These are phyloP conservation scores for Cydia strobilella DNA, from an alignment of 1,140 invertebrate genomes.

Conservation along the genomic window DNA sequence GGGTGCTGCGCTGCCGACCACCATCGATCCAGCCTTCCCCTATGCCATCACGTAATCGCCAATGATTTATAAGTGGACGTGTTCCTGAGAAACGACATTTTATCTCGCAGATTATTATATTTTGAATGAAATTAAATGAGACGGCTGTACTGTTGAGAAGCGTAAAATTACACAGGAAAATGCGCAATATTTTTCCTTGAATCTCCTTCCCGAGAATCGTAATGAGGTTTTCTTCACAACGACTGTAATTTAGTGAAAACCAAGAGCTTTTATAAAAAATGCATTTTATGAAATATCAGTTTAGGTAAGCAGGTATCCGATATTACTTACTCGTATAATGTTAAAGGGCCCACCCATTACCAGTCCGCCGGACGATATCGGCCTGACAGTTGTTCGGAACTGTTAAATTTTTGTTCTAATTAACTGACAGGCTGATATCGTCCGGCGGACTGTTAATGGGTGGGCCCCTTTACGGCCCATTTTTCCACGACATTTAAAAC, in stretches of 20 bases:
- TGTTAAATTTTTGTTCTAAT: no score
- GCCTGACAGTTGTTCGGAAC: no score
- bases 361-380: no score
- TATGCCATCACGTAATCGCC: slow-evolving; percentile 30
- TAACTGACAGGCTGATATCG: no score
- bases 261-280: no score
- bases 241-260: neutral
- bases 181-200: slow-evolving; percentile 1
- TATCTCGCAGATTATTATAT: slow-evolving; percentile 27
- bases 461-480: no score
- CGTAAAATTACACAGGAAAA: slow-evolving; percentile 22
- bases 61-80: slow-evolving; percentile 26
- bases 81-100: slow-evolving; percentile 24
- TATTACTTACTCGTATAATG: no score
- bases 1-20: slow-evolving; percentile 55
- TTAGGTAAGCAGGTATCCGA: no score
- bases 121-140: slow-evolving; percentile 27
- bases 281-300: no score
- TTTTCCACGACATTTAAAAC: no score
- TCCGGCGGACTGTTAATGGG: no score
- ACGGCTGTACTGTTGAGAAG: slow-evolving; percentile 4
- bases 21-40: slow-evolving; percentile 67
- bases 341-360: no score
- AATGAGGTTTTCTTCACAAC: slow-evolving; percentile 3
- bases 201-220: neutral